These are phyloP conservation scores for Pseudochirops cupreus DNA, from an alignment of 2,797 vertebrate genomes.

Conservation along the genomic window DNA sequence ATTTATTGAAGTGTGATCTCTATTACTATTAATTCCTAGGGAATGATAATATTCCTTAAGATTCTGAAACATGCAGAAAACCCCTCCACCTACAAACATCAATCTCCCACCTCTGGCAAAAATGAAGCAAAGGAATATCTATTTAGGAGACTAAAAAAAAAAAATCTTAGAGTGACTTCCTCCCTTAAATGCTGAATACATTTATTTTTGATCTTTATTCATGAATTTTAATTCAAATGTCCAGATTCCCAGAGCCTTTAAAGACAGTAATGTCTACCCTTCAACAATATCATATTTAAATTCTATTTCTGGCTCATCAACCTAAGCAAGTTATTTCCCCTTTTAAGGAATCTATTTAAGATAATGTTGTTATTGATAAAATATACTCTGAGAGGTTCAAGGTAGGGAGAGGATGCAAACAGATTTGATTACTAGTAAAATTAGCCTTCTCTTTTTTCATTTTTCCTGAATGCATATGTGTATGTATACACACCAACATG, in stretches of 20 bases:
- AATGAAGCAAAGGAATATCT: background rate
- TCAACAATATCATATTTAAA: background rate
- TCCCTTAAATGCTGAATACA: constrained; percentile 4
- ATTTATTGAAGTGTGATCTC: background rate
- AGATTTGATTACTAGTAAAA: background rate
- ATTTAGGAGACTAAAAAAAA: background rate
- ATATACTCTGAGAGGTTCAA: constrained; percentile 3
- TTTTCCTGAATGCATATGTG: too few relatives aligned
- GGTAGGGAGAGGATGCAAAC: background rate
- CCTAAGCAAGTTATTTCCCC: background rate
- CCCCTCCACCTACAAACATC: background rate
- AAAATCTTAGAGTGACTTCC: constrained; percentile 17
- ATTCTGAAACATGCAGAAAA: constrained; percentile 21
- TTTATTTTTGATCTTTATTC: constrained; percentile 49
- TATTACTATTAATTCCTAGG: background rate
- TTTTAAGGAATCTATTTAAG: constrained; percentile 8
- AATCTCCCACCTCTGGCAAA: background rate
- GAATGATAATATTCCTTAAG: background rate
- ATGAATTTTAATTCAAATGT: constrained; percentile 63
- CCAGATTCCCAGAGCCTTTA: constrained; percentile 9
- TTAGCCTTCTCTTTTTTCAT: too few relatives aligned
- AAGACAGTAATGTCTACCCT: background rate
- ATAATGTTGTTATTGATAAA: constrained; percentile 5
- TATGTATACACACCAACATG: too few relatives aligned
- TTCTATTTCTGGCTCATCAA: constrained; percentile 28